Evolutionary conservation across 2,888 invertebrate genomes (phyloP), one percentile per base, ranked within the genome.

Genomic region (Epiblema foenella): DNA sequence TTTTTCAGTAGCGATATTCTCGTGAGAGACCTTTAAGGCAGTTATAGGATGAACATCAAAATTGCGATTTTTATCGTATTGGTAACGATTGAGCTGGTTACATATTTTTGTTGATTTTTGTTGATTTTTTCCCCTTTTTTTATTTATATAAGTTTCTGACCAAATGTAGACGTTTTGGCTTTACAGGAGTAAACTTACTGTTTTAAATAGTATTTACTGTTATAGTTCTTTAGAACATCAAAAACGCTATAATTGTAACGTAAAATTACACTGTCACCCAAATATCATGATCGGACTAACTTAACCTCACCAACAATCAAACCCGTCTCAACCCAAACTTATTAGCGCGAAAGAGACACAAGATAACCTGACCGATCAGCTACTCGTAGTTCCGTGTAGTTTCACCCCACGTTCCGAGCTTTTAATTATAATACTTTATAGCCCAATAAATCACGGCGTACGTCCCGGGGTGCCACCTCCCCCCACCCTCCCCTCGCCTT

Each of bases 401-500:
- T 92, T 89, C 89, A 83, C 87, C 85, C 90, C 73, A 76, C 75
- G 83, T 84, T 80, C 81, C 86, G 85, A 87, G 94, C 95, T 95
- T 95, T 95, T 95, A 95, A 95, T 95, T 95, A 95, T 95, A 95
- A 95, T 95, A 95, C 95, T 95, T 95, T 95, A 95, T 95, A 95
- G 95, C 94, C 94, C 95, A 94, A 95, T 95, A 95, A 95, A 95
- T 95, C 95, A 95, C 91, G 86, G 81, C 81, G 84, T 80, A 88
- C 90, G 90, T 89, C 91, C 93, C 89, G 86, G 84, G 84, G 81
- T 83, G 84, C 85, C 84, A 78, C 83, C 83, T 80, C 80, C 82
- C 81, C 80, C 82, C 81, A 79, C 82, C 77, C 66, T 73, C 77
- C 78, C 85, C 79, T 76, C 83, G 83, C 87, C 89, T 91, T 91